Evolutionary conservation across 2,888 invertebrate species (phyloP), one percentile per base, ranked within the genome.

Genomic region (Erebia palarica): DNA sequence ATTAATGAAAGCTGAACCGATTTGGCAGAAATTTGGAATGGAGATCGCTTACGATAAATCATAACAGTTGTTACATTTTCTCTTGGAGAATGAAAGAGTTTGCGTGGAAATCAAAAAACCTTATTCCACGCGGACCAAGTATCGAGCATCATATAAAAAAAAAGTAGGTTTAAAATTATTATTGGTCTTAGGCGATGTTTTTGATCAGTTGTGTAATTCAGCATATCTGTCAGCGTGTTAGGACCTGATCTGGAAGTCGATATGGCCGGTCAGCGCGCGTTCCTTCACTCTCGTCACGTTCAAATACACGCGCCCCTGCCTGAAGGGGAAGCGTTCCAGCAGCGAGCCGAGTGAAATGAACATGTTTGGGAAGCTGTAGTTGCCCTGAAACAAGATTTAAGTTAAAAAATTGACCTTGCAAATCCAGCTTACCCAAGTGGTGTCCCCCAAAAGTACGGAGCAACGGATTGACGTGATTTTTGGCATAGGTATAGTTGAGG

Each of bases 221-320:
- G 42, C 9, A 3, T 60, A 13, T 42, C 36, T 42, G 13, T 60
- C 59, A 9, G 59, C 59, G 59, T 16, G 8, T 3, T 14, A 60
- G 36, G 59, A 60, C 10, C 42, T 60, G 27, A 60, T 60, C n/a
- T 63, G 49, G 14, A 63, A 63, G 49, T 63, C 63, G 0, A 63
- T 63, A 14, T 27, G 63, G 8, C 21, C 47, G 2, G 7, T 8
- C 8, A 21, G 3, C 3, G 9, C 49, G 1, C 47, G n/a, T 9
- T 49, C 21, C 5, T 5, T 21, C 5, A 9, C 18, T 27, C 47
- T n/a, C 4, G 65, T 55, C n/a, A 55, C 51, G 11, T 55, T 65
- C 11, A 27, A 1, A 16, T 16, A 65, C 10, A 55, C 7, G 0
- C 65, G 65, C 0, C 65, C 65, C 1, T 21, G n/a, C 55, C 27